Evolutionary conservation across 2,113 vertebrate genomes (phyloP), one percentile per base, ranked within the genome.

Genomic region (Perognathus longimembris): DNA sequence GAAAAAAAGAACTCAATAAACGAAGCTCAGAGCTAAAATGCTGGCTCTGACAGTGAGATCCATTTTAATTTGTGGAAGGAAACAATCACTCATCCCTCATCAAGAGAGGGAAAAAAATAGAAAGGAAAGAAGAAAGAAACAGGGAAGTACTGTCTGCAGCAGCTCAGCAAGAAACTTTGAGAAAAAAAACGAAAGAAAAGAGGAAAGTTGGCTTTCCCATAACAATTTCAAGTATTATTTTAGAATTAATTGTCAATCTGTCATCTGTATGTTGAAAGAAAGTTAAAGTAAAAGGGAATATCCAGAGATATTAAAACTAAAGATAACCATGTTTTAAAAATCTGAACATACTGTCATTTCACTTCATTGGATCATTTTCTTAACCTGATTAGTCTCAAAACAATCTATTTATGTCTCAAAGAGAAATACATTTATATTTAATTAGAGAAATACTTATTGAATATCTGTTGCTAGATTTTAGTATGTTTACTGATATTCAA

Each of bases 31-130:
- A n/a, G 11, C 26, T 18, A 75, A 90, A 89, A 69, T 15, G 1
- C 0, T 22, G 63, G 67, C 79, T 73, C 66, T 87, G 38, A 77
- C 61, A 89, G 75, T 64, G 78, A 92, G 93, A 91, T 94, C 78
- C 61, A 89, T 78, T 92, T 91, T 70, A 78, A 90, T 88, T 84
- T 85, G 1, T 50, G n/a, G 93, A 93, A 96, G 92, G 93, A 92
- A 94, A 83, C 32, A 42, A 83, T 88, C 32, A 67, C 61, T 71
- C 21, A 57, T 66, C 90, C 71, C 3, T 82, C 22, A 92, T 63
- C 32, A 28, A 54, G 70, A 76, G 73, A 54, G 10, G 50, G 28
- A 22, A 28, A 36, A 75, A 30, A 1, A 40, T 7, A 32, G 11
- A 21, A 59, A n/a, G 30, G 36, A 38, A 34, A 36, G 50, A 69